Evolutionary conservation across 2,797 vertebrate genomes (phyloP), one percentile per base, ranked within the genome.

Genomic region (Lacerta viridis): DNA sequence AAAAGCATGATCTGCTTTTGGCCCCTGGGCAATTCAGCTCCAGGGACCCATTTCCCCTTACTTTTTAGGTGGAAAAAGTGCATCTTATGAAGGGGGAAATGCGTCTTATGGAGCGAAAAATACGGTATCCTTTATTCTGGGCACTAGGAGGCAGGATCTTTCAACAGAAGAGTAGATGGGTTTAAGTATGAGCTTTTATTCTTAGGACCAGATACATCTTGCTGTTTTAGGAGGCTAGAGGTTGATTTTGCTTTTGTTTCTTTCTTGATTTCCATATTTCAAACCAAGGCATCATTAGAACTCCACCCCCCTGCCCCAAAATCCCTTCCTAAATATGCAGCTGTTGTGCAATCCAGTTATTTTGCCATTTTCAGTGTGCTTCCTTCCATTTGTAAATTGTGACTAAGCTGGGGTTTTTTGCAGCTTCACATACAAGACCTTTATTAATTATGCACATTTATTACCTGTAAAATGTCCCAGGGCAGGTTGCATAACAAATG

Each of bases 111-210:
- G 33, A 33, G 33, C 33, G 33, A 33, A 33, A 33, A 33, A 33
- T 33, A 33, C 33, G 33, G 33, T 20, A 25, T 55, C 80, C 6
- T 64, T 36, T 74, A 29, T 11, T 43, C 50, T 80, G 68, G 68
- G 50, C 68, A 61, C 78, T 81, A 59, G 78, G 68, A 81, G 86
- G 68, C 86, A 61, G 36, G 8, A 18, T 41, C 9, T 80, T 59
- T 29, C 18, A 43, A 39, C 39, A 36, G 1, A 41, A 59, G 2
- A 1, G 1, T 6, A 27, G 36, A 3, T 55, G 50, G 50, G 50
- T 55, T 55, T 55, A 13, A 55, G 50, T 55, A 55, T 64, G 61
- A 64, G 61, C 20, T 64, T 64, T 7, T 20, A 23, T 18, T 23
- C 61, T 25, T 27, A n/a, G 17, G 8, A 9, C 1, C 27, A 6